phyloP scores from a whole-genome alignment of 2,113 vertebrate species.

The Falco punctatus region DNA sequence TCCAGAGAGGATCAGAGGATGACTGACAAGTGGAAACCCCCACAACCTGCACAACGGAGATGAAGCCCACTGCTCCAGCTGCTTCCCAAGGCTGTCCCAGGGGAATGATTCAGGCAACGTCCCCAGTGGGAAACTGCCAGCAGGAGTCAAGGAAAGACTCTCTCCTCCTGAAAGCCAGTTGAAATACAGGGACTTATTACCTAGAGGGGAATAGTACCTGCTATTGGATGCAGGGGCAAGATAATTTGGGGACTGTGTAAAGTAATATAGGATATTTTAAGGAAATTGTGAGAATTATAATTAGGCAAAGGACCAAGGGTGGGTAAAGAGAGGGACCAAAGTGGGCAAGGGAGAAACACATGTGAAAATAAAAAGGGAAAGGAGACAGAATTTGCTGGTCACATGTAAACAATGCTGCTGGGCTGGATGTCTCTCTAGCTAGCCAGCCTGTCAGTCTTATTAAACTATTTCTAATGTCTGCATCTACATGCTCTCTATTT shows the following conservation, averaged over 20 bases:
- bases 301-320: not conserved
- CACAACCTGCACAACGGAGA: not conserved
- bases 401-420: not conserved
- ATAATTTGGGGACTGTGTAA: not conserved
- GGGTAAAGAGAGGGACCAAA: not conserved
- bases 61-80: rapidly evolving
- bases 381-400: not conserved
- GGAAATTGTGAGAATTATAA: not conserved
- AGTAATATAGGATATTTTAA: not conserved
- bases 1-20: not conserved
- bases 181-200: not conserved
- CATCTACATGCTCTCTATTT: not conserved
- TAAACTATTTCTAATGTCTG: not conserved
- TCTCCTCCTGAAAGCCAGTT: not conserved
- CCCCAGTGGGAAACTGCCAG: not conserved
- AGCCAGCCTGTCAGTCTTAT: not conserved
- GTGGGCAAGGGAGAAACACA: not conserved
- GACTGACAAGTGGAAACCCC: not conserved
- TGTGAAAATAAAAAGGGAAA: not conserved
- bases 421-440: not conserved
- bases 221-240: not conserved
- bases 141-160: not conserved
- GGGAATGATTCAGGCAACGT: not conserved
- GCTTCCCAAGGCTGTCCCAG: not conserved
- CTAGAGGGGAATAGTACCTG: not conserved